phyloP scores from a whole-genome alignment of 2,113 vertebrate genomes.

The Machaerirhynchus nigripectus region DNA sequence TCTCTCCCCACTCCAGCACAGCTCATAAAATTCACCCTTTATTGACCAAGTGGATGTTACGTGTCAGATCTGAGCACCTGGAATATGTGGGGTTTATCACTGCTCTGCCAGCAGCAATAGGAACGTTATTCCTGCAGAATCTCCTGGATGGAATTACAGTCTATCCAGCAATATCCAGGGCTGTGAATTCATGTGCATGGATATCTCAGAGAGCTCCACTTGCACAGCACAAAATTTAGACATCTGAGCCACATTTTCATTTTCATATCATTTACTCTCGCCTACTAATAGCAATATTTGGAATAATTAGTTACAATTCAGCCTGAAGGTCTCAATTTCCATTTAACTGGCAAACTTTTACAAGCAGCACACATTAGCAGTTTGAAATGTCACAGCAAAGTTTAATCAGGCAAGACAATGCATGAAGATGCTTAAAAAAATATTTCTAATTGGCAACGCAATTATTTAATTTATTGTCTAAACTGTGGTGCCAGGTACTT shows the following conservation, averaged over 20 bases:
- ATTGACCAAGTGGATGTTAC: background rate
- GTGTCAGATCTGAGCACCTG: background rate
- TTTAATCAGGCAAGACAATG: background rate
- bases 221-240: background rate
- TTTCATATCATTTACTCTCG: background rate
- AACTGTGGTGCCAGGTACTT: background rate
- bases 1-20: background rate
- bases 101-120: background rate
- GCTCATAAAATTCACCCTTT: background rate
- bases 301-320: constrained; percentile 39
- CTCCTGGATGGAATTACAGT: background rate
- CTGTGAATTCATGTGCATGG: background rate
- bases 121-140: background rate
- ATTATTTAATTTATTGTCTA: background rate
- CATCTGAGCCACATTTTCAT: background rate
- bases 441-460: background rate
- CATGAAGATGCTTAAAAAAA: background rate
- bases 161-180: background rate
- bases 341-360: constrained; percentile 17
- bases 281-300: constrained; percentile 31
- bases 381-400: constrained; percentile 18
- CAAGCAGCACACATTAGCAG: background rate
- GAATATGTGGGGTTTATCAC: background rate
- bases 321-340: constrained; percentile 26
- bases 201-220: background rate